Evolutionary conservation across 2,113 vertebrate genomes (phyloP).

Genomic region (Chamaea fasciata): DNA sequence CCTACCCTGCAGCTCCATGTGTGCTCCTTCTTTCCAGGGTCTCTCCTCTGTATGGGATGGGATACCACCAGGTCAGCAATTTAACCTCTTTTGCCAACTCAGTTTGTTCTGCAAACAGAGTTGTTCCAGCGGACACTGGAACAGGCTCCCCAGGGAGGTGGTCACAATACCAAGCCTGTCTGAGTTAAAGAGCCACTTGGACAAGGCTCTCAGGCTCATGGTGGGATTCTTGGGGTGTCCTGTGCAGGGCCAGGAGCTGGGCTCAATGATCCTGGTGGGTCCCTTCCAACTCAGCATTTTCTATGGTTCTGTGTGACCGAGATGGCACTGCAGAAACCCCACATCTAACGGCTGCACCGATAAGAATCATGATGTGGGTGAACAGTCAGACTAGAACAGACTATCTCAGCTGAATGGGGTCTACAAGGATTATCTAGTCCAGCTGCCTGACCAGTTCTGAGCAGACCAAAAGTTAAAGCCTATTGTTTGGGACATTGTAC

Average conservation of each 20-base stretch:
- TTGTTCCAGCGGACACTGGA: neutral
- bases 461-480: neutral
- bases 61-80: neutral
- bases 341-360: neutral
- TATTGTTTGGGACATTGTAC: neutral
- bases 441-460: neutral
- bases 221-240: neutral
- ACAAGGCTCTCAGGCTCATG: neutral
- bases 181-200: neutral
- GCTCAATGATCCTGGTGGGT: too few species aligned
- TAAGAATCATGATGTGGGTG: neutral
- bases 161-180: neutral
- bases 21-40: neutral
- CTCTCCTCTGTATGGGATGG: neutral
- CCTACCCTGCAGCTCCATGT: neutral
- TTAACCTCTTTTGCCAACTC: neutral
- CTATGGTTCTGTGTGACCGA: neutral
- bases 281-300: neutral
- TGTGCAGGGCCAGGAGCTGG: neutral
- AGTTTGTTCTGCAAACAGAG: neutral
- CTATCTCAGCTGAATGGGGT: neutral
- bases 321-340: neutral
- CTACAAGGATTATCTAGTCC: neutral
- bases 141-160: neutral
- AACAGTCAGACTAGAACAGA: neutral